Evolutionary conservation across 2,888 invertebrate genomes (phyloP), one percentile per base, ranked within the genome.

Genomic region (Ceraclea dissimilis): DNA sequence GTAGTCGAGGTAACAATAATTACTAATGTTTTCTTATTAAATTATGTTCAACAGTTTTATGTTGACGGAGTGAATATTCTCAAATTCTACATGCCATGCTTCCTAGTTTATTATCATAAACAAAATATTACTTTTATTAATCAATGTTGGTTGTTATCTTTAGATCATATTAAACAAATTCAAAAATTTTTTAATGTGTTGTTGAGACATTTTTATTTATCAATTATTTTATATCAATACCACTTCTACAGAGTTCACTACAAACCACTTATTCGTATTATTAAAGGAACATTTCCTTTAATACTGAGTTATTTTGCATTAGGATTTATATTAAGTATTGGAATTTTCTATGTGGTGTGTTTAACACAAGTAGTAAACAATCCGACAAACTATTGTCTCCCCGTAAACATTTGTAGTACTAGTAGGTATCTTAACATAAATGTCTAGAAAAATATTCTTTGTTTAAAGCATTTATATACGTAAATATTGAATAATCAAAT

Each of bases 121-220:
- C 26, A 26, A 6, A 26, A 26, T 6, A 6, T 26, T 6, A 6
- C 26, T 26, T 26, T 6, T 39, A 39, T 16, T 39, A 39, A n/a
- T 39, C n/a, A 39, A 39, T 39, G 39, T 39, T 39, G 39, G 39
- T n/a, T 39, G 39, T 39, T 39, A 13, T 39, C 39, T 39, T 39
- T 39, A 39, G 39, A n/a, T 39, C 16, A 39, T 39, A 8, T 39
- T 39, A 39, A 39, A 39, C 13, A 13, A 39, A 39, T 39, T 39
- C 16, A n/a, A 16, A 39, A 39, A 13, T 8, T 39, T 8, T n/a
- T 39, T 39, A 39, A 39, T 39, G 39, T 39, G 5, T n/a, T 39
- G 39, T 39, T 39, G 13, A 39, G 39, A 16, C 39, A 39, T 39
- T 39, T 39, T 39, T 39, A 39, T 39, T 39, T 39, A 39, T 39